Conservation (phyloP, 2,888 invertebrate species). For the Cataglyphis albicans region DNA sequence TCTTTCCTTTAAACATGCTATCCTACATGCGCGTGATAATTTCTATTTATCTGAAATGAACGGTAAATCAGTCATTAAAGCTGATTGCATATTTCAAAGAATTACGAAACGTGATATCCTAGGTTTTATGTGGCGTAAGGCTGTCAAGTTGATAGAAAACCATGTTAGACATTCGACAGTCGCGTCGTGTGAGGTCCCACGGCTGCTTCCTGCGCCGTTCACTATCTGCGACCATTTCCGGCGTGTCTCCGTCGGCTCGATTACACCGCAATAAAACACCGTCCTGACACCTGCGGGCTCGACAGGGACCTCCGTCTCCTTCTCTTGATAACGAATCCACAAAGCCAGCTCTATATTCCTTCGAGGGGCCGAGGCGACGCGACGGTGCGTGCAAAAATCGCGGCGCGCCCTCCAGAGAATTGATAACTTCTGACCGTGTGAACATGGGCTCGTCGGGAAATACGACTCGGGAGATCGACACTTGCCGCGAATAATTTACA, state of each 20-base stretch:
- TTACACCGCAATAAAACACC: conserved; percentile 81
- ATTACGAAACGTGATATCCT: not conserved
- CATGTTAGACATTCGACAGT: conserved; percentile 48
- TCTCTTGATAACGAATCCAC: conserved; percentile 75
- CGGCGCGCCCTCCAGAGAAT: conserved; percentile 35
- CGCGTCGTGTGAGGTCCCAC: conserved; percentile 65
- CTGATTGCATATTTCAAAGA: not conserved
- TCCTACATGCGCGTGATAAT: not conserved
- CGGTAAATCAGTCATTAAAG: not conserved
- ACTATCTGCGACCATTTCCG: conserved; percentile 82
- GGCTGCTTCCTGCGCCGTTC: conserved; percentile 74
- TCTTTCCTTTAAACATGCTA: not conserved
- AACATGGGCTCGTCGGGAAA: conserved; percentile 25
- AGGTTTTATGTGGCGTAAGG: conserved; percentile 3
- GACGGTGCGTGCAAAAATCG: conserved; percentile 55
- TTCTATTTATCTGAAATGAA: not conserved
- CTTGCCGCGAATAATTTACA: conserved; percentile 45
- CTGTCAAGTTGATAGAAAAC: conserved; percentile 42
- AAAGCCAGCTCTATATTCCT: conserved; percentile 67
- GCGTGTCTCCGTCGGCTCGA: conserved; percentile 80
- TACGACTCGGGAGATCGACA: conserved; percentile 13
- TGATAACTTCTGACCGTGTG: conserved; percentile 52
- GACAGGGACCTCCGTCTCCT: conserved; percentile 68
- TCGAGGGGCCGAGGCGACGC: not conserved
- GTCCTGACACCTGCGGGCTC: conserved; percentile 80